Base-by-base conservation (phyloP, 1,140 invertebrate genomes). In the Trachymyrmex septentrionalis region DNA sequence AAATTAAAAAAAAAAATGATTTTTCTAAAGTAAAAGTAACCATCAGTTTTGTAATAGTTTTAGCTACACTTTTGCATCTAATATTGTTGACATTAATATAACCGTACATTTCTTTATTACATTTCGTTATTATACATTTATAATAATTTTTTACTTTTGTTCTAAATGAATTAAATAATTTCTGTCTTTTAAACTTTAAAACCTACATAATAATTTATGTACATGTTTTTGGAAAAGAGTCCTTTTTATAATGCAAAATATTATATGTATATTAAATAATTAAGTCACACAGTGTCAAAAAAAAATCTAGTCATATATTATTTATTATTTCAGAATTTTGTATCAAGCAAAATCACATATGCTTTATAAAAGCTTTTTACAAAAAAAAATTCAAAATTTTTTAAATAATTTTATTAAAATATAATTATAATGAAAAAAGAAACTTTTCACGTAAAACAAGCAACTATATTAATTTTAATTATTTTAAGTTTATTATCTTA, bases 261-360 rank as follows among this genome's bases (percentile, higher is more conserved):
- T 50, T 71, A 27, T 3, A 71, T 30, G 16, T n/a, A 64, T 12
- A 53, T 30, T 71, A 1, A 72, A 72, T 53, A 55, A 72, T 72
- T n/a, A 53, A 50, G 14, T 53, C 2, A 30, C 2, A 30, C 10
- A 55, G n/a, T 55, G 7, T 55, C 9, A n/a, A n/a, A n/a, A n/a
- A n/a, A n/a, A n/a, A n/a, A 30, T 72, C 16, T 55, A 55, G 0
- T 9, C 3, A 3, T 53, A 4, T 53, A 30, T 72, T 30, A 30
- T 5, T 53, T 10, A 6, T 73, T 53, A n/a, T 30, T 73, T 73
- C 19, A 34, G 14, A 34, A 30, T 24, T 72, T 55, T 72, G 1
- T 30, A 73, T 73, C 3, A 34, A n/a, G 19, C 50, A 53, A 38
- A 38, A 16, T 55, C 19, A n/a, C 19, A 0, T 10, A 44, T 10